Percentiles rank a stretch among this genome's conserved stretches.
These are phyloP conservation scores for Malurus elegans DNA, from an alignment of 2,113 vertebrate genomes.

Conservation along the genomic window DNA sequence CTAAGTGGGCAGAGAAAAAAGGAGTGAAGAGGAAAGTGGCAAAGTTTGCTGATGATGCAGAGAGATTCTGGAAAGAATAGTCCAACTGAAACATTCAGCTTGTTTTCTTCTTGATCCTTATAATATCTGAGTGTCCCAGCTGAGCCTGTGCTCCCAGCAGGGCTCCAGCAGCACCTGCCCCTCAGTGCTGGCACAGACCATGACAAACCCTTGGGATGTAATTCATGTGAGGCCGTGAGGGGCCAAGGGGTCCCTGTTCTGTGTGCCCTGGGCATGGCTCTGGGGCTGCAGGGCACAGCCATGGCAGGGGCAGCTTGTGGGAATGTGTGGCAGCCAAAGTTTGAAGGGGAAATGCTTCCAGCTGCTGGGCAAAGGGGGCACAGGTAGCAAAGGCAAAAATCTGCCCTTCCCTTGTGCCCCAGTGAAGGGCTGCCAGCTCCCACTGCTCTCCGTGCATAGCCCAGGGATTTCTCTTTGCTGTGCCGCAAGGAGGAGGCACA, in stretches of 20 bases:
- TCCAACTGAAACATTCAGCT: background rate
- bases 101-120: background rate
- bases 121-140: background rate
- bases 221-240: background rate
- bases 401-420: background rate
- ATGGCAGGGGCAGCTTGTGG: background rate
- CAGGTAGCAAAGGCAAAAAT: background rate
- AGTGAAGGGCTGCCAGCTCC: background rate
- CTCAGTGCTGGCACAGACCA: background rate
- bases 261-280: background rate
- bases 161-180: background rate
- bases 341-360: background rate
- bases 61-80: background rate
- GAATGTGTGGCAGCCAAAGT: background rate
- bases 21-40: background rate
- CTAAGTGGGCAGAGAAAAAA: background rate
- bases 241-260: background rate
- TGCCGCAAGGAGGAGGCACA: background rate
- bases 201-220: background rate
- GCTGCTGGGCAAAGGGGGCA: background rate
- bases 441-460: fast-evolving
- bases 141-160: background rate
- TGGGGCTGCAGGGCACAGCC: background rate
- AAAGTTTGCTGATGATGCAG: background rate
- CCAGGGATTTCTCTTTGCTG: background rate